Conservation (phyloP, 2,113 vertebrate species). For the Periophthalmus modestus region DNA sequence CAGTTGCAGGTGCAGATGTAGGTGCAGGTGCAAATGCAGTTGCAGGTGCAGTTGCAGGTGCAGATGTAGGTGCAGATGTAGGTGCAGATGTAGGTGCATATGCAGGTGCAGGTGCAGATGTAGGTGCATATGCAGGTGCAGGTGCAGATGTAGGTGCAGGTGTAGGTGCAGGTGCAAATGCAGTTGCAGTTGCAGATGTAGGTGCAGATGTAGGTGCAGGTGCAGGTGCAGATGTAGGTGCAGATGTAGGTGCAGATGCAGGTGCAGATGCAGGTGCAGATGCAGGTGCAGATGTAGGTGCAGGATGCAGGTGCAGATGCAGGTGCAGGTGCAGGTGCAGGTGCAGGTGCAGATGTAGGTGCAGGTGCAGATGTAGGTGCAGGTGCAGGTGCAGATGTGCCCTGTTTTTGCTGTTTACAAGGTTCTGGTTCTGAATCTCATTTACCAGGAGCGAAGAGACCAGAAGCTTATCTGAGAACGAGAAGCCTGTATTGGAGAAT, state of each 20-base stretch:
- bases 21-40: constrained; percentile 32
- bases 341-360: no score
- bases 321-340: no score
- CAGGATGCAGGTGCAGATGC: no score
- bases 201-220: no score
- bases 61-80: constrained; percentile 25
- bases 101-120: constrained; percentile 28
- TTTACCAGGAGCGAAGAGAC: constrained; percentile 38
- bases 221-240: constrained; percentile 38
- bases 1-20: constrained; percentile 29
- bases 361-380: constrained; percentile 36
- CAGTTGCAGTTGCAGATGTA: constrained; percentile 30
- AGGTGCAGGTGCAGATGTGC: constrained; percentile 35
- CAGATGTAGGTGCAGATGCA: no score
- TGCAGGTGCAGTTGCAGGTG: constrained; percentile 7
- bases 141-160: constrained; percentile 35
- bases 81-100: constrained; percentile 48
- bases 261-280: constrained; percentile 48
- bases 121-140: neutral
- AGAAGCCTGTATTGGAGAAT: constrained; percentile 21
- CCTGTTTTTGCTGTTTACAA: constrained; percentile 56
- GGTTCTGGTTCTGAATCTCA: constrained; percentile 45
- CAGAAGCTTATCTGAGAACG: constrained; percentile 50
- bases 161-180: constrained; percentile 34
- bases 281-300: no score